Conservation (phyloP, 1,140 invertebrate genomes). For the Neodiprion virginianus region DNA sequence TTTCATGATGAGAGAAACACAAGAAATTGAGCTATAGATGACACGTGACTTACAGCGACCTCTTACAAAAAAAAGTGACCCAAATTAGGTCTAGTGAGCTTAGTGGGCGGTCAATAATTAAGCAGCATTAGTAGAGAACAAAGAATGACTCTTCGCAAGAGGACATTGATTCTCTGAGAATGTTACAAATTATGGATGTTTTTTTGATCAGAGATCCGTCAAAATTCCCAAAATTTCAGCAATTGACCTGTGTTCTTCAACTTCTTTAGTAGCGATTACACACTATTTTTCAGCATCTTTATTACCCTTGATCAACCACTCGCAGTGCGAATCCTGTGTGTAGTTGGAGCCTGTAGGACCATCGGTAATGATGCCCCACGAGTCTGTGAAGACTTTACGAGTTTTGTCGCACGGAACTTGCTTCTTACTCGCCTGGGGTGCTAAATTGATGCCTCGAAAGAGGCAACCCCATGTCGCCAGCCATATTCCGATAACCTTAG, state of each 20-base stretch:
- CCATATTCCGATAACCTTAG: slow-evolving; percentile 49
- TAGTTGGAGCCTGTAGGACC: slow-evolving; percentile 87
- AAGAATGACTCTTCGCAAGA: too few relatives aligned
- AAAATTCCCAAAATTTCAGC: neutral
- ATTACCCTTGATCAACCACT: slow-evolving; percentile 91
- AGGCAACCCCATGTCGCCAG: slow-evolving; percentile 54
- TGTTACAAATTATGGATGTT: neutral
- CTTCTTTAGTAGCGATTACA: slow-evolving; percentile 5
- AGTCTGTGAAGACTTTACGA: slow-evolving; percentile 77
- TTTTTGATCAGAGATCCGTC: neutral
- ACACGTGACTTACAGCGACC: too few relatives aligned
- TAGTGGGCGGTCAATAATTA: too few relatives aligned
- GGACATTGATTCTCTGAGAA: too few relatives aligned
- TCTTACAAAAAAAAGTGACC: too few relatives aligned
- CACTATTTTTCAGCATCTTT: slow-evolving; percentile 9
- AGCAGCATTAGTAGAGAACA: too few relatives aligned
- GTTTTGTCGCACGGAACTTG: slow-evolving; percentile 78
- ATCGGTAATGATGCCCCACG: slow-evolving; percentile 88
- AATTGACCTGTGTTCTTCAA: neutral
- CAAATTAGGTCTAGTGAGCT: too few relatives aligned
- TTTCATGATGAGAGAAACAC: too few relatives aligned
- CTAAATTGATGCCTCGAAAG: slow-evolving; percentile 47
- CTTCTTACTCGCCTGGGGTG: slow-evolving; percentile 53
- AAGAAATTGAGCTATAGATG: too few relatives aligned
- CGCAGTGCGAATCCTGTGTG: slow-evolving; percentile 91